Conservation (phyloP, 2,113 vertebrate genomes). For the Marmota monax region DNA sequence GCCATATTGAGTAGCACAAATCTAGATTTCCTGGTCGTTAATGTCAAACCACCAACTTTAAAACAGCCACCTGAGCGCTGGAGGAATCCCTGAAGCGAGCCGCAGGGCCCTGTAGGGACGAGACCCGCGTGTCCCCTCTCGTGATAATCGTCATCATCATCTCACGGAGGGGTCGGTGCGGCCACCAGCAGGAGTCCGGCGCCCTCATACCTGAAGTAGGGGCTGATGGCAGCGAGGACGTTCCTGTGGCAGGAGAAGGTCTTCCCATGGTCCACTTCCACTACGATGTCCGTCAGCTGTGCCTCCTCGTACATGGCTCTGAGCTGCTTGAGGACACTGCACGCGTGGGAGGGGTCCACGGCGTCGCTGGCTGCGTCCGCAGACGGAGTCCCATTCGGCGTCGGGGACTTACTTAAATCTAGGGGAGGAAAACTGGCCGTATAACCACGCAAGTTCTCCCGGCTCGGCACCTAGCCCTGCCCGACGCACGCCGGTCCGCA, state of each 20-base stretch:
- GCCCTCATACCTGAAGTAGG: conserved; percentile 95
- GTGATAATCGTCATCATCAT: rapidly evolving
- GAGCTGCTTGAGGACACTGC: conserved; percentile 97
- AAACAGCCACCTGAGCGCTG: background rate
- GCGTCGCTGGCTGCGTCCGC: conserved; percentile 91
- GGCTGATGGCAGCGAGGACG: conserved; percentile 99
- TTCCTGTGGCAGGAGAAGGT: conserved; percentile 99
- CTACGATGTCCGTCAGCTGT: conserved; percentile 98
- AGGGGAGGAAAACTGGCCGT: conserved; percentile 75
- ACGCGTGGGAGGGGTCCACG: conserved; percentile 97
- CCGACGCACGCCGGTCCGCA: no score
- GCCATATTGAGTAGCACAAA: background rate
- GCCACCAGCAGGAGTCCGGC: background rate
- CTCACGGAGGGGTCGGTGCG: no score
- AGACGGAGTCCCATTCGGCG: conserved; percentile 94
- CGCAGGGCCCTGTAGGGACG: no score
- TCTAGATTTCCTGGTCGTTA: background rate
- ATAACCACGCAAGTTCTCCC: conserved; percentile 57
- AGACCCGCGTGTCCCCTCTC: background rate
- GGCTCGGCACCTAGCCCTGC: no score
- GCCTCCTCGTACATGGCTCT: conserved; percentile 98
- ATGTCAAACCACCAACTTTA: conserved; percentile 8
- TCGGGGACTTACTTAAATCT: conserved; percentile 97
- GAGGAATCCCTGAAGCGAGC: background rate
- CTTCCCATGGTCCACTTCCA: conserved; percentile 98